phyloP scores from a whole-genome alignment of 2,888 invertebrate genomes.

The Drosophila quinaria region DNA sequence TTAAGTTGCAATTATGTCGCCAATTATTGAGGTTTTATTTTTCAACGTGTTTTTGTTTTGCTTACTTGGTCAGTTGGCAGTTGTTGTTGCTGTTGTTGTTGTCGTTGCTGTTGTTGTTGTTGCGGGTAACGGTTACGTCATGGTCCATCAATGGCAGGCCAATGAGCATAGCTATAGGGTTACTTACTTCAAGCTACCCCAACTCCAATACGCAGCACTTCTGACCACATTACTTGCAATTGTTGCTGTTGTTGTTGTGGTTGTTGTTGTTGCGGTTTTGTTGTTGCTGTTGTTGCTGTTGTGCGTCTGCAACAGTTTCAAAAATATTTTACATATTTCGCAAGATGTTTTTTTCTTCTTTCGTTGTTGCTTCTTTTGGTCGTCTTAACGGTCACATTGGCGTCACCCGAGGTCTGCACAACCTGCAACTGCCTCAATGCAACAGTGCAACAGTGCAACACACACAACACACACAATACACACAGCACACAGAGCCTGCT shows the following conservation, averaged over 20 bases:
- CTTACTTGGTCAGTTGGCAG: constrained; percentile 26
- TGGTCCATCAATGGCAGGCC: constrained; percentile 54
- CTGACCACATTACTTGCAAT: constrained; percentile 39
- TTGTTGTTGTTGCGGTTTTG: constrained; percentile 20
- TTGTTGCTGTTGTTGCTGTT: constrained; percentile 37
- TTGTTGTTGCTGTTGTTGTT: constrained; percentile 26
- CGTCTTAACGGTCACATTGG: constrained; percentile 39
- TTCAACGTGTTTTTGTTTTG: constrained; percentile 73
- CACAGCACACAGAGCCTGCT: constrained; percentile 53
- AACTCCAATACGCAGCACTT: constrained; percentile 14
- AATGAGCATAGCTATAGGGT: constrained; percentile 67
- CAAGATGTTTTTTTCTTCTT: constrained; percentile 33
- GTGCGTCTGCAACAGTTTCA: constrained; percentile 70
- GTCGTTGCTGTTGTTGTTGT: constrained; percentile 37
- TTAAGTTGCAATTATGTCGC: constrained; percentile 81
- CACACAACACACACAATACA: background rate
- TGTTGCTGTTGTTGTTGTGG: constrained; percentile 11
- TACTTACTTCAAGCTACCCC: constrained; percentile 42
- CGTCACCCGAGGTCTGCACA: constrained; percentile 17
- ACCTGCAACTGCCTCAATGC: constrained; percentile 19
- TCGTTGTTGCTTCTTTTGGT: constrained; percentile 27
- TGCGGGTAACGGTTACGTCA: constrained; percentile 64
- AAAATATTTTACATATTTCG: constrained; percentile 79
- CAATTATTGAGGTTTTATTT: constrained; percentile 79
- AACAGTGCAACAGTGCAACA: constrained; percentile 8